Evolutionary conservation across 2,888 invertebrate species (phyloP).

Genomic region (Meandrusa payeni): DNA sequence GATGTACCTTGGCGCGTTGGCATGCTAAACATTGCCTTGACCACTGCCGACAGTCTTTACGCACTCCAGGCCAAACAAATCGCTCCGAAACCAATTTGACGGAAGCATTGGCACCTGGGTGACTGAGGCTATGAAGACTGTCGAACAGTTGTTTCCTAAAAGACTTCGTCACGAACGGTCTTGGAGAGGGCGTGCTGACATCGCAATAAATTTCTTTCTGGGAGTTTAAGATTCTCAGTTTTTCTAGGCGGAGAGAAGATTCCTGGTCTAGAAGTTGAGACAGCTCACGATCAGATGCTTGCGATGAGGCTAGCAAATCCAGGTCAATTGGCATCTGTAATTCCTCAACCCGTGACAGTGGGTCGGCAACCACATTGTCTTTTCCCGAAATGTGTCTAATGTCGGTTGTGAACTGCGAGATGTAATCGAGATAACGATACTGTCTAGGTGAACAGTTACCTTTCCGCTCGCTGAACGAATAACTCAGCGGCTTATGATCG

Average conservation of each 20-base stretch:
- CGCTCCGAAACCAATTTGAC: background rate
- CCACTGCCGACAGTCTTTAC: background rate
- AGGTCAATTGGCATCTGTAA: slow-evolving; percentile 22
- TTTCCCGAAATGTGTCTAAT: too few relatives aligned
- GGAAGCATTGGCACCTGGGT: background rate
- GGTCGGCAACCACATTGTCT: slow-evolving; percentile 25
- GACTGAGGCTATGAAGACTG: background rate
- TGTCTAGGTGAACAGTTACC: slow-evolving; percentile 24
- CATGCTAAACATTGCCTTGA: background rate
- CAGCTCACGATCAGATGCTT: slow-evolving; percentile 26
- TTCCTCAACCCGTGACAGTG: slow-evolving; percentile 34
- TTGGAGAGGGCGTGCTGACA: too few relatives aligned
- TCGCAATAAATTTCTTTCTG: background rate
- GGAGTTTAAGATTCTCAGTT: background rate
- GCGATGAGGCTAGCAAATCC: slow-evolving; percentile 23
- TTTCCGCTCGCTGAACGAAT: slow-evolving; percentile 38
- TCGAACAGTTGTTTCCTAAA: background rate
- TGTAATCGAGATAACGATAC: slow-evolving; percentile 26
- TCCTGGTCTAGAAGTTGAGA: background rate
- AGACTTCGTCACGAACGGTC: too few relatives aligned
- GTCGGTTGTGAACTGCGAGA: too few relatives aligned
- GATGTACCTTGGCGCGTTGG: background rate
- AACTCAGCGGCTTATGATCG: slow-evolving; percentile 30
- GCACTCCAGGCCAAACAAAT: background rate
- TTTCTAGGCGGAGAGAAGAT: too few relatives aligned